Conservation (phyloP, 2,888 invertebrate species). For the Zaprionus obscuricornis region DNA sequence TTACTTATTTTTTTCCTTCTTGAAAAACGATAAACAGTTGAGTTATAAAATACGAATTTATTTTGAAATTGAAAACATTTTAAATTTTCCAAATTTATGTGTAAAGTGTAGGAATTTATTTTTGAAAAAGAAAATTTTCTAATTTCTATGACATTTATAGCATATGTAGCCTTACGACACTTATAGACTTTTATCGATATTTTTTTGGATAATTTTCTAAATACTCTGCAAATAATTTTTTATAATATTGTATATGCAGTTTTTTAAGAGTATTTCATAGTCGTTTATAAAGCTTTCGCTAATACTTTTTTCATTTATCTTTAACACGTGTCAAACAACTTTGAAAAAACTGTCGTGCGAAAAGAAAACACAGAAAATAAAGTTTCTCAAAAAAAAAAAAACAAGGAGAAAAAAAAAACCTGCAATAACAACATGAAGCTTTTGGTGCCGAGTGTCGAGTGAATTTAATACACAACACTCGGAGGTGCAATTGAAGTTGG, state of each 20-base stretch:
- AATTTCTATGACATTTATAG: too few relatives aligned
- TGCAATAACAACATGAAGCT: not conserved
- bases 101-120: too few relatives aligned
- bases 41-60: too few relatives aligned
- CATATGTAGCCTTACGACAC: too few relatives aligned
- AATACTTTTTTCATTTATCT: constrained; percentile 50
- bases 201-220: too few relatives aligned
- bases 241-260: constrained; percentile 9
- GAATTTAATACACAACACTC: constrained; percentile 54
- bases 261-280: constrained; percentile 10
- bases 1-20: too few relatives aligned
- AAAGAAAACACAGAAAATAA: constrained; percentile 23
- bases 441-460: constrained; percentile 45
- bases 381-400: constrained; percentile 37
- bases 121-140: too few relatives aligned
- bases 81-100: too few relatives aligned
- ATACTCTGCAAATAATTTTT: constrained; percentile 26
- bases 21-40: too few relatives aligned
- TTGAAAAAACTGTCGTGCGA: constrained; percentile 39
- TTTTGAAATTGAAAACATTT: too few relatives aligned
- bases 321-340: constrained; percentile 70
- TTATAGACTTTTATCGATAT: too few relatives aligned
- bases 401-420: constrained; percentile 6
- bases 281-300: not conserved
- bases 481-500: too few relatives aligned